Percentiles rank a stretch among this genome's conserved stretches.
Conservation (phyloP, 2,797 vertebrate species). For the Kryptolebias ocellatus region DNA sequence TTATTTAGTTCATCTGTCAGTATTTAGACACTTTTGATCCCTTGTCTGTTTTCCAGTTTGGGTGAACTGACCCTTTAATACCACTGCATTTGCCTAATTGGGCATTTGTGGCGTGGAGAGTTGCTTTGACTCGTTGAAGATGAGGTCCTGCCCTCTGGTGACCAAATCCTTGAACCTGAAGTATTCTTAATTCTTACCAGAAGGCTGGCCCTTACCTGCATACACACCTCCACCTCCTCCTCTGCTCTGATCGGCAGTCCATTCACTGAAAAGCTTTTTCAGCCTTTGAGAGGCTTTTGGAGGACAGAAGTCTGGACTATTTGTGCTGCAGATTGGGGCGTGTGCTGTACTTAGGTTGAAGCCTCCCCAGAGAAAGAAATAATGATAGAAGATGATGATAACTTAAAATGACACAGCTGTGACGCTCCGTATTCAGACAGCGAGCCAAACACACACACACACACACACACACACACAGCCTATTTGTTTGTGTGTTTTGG, state of each 20-base stretch:
- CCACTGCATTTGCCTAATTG: conserved; percentile 25
- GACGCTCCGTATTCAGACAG: conserved; percentile 53
- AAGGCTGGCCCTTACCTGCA: conserved; percentile 19
- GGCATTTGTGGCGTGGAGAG: conserved; percentile 15
- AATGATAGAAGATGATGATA: conserved; percentile 80
- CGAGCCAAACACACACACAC: conserved; percentile 23
- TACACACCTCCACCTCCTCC: conserved; percentile 4
- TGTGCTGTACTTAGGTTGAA: conserved; percentile 66
- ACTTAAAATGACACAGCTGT: conserved; percentile 77
- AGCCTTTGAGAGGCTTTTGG: conserved; percentile 44
- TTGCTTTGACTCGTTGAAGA: conserved; percentile 29
- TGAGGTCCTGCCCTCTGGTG: conserved; percentile 24
- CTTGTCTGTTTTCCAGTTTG: conserved; percentile 7
- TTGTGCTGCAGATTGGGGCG: conserved; percentile 54
- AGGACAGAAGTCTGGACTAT: conserved; percentile 50
- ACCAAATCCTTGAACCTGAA: conserved; percentile 30
- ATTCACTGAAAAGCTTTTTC: conserved; percentile 44
- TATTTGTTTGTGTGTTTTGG: conserved; percentile 77
- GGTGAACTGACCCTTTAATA: conserved; percentile 23
- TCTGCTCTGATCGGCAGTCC: conserved; percentile 26
- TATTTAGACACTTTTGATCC: background rate
- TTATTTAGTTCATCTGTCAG: background rate
- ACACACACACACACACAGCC: conserved; percentile 39
- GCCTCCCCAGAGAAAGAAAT: conserved; percentile 69
- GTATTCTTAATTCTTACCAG: conserved; percentile 16